Evolutionary conservation across 1,140 invertebrate species (phyloP), one percentile per base, ranked within the genome.

Genomic region (Drosophila lacteicornis): DNA sequence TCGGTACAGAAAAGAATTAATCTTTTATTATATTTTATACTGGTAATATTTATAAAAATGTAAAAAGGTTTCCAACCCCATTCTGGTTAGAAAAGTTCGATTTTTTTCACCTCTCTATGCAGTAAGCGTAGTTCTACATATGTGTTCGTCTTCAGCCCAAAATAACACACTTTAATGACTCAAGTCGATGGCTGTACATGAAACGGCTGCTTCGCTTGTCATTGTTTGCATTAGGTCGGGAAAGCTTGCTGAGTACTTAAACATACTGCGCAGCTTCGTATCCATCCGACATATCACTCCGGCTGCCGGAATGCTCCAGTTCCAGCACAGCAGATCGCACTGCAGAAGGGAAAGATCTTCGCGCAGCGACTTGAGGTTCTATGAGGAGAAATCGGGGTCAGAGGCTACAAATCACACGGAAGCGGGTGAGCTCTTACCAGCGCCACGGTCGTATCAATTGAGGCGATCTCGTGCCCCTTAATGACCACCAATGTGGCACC

Each of bases 371-470:
- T 82, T 49, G 22, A 93, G 71, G 50, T 90, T 92, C 92, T 93
- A 46, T 36, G 13, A 15, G 12, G 12, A 30, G 7, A 43, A 17
- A n/a, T 33, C 38, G n/a, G 19, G 45, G 17, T 45, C 19, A 45
- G 13, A 22, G 12, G 45, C 19, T 19, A 12, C 11, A 22, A 8
- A 12, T 51, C 6, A 30, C 4, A n/a, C 12, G 30, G 4, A 27
- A 38, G 33, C 2, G 13, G 13, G 12, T 8, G 22, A 19, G 1
- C 15, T 76, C 71, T 92, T 83, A 94, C 94, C 91, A 95, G 94
- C 2, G 94, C 95, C 12, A 95, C 95, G 4, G 95, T 96, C 1
- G 94, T 93, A 84, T 96, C 95, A 69, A 96, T 95, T 36, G 93
- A 93, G 27, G 91, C 91, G 56, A 96, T 93, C 80, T 95, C 94